Evolutionary conservation across 2,888 invertebrate genomes (phyloP), one percentile per base, ranked within the genome.

Genomic region (Capitulum mitella): DNA sequence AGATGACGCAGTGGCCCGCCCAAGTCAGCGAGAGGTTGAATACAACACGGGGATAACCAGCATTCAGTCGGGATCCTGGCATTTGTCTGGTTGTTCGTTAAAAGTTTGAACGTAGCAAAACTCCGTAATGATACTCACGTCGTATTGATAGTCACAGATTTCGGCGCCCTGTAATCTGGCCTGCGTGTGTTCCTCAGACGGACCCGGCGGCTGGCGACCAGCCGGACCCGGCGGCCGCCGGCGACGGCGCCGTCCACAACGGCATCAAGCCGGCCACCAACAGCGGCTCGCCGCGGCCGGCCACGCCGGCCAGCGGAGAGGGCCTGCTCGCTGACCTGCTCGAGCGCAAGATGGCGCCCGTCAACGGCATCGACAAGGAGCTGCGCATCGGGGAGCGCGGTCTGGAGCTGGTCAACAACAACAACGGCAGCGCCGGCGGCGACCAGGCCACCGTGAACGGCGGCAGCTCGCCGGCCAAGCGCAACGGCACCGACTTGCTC

Each of bases 311-410:
- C 61, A 32, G 79, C 77, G 78, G 79, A 19, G 84, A 84, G 79
- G 85, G 85, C 78, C 92, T 94, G 91, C 87, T 94, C 76, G 93
- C 93, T 0, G 94, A 94, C 85, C 86, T 94, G 78, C 87, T 95
- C 6, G 94, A 95, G 84, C 91, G 93, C 83, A 93, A 93, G 85
- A 89, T 89, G 80, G 89, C 46, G 43, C 75, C 75, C 1, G 80
- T 82, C 12, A 81, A 81, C 26, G 82, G 81, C 29, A 81, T 82
- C 77, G 82, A 89, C 83, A 82, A 83, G 40, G 90, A 89, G 82
- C 83, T 89, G 79, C 87, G 89, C 77, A 88, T 90, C 80, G 89
- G 89, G 81, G 89, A 89, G 70, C 89, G 88, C 82, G 89, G 89
- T 64, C 84, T 90, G 80, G 90, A 90, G 84, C 84, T 90, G 77